These are phyloP conservation scores for Pangasius macronema DNA, from an alignment of 2,797 vertebrate genomes.

Conservation along the genomic window DNA sequence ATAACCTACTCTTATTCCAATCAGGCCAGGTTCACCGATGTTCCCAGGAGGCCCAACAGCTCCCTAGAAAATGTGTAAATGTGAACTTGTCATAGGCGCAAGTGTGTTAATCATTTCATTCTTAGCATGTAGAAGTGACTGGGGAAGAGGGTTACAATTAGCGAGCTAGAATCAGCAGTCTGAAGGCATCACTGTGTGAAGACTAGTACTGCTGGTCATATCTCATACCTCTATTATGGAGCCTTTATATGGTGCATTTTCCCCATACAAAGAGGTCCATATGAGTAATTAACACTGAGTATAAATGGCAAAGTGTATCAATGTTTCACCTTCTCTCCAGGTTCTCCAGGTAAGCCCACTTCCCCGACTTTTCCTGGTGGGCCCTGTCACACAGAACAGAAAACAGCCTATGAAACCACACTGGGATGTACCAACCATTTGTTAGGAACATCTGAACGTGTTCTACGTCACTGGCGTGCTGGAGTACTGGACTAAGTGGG, in stretches of 20 bases:
- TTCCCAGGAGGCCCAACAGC: conserved; percentile 63
- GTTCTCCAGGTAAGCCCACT: conserved; percentile 68
- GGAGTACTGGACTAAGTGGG: background rate
- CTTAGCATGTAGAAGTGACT: background rate
- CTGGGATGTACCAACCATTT: background rate
- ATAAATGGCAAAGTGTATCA: background rate
- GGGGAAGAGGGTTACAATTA: background rate
- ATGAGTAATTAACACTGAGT: conserved; percentile 1
- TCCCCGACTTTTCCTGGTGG: conserved; percentile 68
- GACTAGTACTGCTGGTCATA: background rate
- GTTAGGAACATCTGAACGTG: conserved; percentile 1
- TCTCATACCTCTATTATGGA: background rate
- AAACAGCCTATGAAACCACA: conserved; percentile 20
- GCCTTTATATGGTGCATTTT: background rate
- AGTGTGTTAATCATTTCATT: conserved; percentile 6
- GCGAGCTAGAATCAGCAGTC: background rate
- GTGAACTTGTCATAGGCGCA: background rate
- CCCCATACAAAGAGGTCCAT: background rate
- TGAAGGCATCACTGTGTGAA: background rate
- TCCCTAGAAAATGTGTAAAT: conserved; percentile 65
- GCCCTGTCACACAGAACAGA: conserved; percentile 66
- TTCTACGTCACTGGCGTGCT: conserved; percentile 11
- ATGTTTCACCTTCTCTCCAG: conserved; percentile 70
- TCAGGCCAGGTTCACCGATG: conserved; percentile 71
- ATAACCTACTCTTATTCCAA: conserved; percentile 71